Percentiles rank a stretch among this genome's conserved stretches.
These are phyloP conservation scores for Phaedon cochleariae DNA, from an alignment of 2,888 invertebrate genomes.

Conservation along the genomic window DNA sequence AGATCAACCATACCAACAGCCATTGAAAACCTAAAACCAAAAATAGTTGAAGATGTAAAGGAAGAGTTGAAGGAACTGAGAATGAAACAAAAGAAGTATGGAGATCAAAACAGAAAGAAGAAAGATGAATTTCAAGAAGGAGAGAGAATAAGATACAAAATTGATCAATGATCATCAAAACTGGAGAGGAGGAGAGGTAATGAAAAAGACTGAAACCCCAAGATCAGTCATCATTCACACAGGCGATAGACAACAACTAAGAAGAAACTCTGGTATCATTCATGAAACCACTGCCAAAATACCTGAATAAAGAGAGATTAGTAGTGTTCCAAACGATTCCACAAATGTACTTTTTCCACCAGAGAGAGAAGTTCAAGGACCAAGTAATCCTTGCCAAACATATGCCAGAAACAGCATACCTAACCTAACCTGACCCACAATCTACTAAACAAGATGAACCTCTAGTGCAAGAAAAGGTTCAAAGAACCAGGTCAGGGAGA, in stretches of 20 bases:
- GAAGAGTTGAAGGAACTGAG: slow-evolving; percentile 3
- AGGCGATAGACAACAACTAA: background rate
- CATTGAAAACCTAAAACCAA: background rate
- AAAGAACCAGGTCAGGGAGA: too few relatives aligned
- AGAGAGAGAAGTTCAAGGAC: too few relatives aligned
- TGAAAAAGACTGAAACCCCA: background rate
- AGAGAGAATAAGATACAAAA: slow-evolving; percentile 1
- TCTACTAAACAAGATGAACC: too few relatives aligned
- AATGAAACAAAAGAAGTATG: background rate
- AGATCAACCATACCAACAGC: background rate
- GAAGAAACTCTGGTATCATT: background rate
- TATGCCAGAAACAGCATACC: too few relatives aligned
- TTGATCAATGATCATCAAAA: slow-evolving; percentile 3
- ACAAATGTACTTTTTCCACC: too few relatives aligned
- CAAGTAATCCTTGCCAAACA: too few relatives aligned
- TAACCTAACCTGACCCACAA: too few relatives aligned
- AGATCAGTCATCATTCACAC: background rate
- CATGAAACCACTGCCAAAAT: background rate
- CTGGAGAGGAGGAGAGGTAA: background rate
- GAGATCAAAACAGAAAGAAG: background rate
- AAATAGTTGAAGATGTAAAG: background rate
- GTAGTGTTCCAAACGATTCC: too few relatives aligned
- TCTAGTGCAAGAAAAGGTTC: too few relatives aligned
- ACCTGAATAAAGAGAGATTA: too few relatives aligned
- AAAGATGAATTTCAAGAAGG: background rate